Conservation (phyloP, 2,113 vertebrate species). For the Daubentonia madagascariensis region DNA sequence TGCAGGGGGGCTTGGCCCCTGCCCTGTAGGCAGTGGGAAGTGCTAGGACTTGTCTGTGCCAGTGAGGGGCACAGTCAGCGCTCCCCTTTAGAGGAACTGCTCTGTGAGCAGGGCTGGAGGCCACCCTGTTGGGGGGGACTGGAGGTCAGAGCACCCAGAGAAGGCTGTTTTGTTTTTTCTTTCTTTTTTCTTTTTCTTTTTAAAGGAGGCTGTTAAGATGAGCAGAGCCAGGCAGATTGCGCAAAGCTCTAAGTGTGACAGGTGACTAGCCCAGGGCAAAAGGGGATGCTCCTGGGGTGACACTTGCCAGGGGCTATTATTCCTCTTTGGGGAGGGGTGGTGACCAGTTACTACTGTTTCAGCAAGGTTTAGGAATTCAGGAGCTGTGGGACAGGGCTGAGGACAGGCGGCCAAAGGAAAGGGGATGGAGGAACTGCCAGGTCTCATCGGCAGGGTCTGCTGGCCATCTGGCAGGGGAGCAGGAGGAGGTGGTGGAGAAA, state of each 20-base stretch:
- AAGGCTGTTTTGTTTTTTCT: too few species aligned
- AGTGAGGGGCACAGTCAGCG: accelerated
- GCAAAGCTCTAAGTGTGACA: background rate
- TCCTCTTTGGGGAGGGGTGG: background rate
- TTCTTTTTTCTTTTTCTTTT: too few species aligned
- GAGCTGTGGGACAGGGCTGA: background rate
- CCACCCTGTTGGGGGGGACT: too few species aligned
- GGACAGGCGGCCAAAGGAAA: background rate
- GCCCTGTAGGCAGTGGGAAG: background rate
- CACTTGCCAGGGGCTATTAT: background rate
- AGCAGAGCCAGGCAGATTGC: background rate
- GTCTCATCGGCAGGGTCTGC: background rate
- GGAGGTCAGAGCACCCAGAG: background rate
- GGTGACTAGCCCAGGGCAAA: background rate
- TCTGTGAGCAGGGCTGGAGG: background rate
- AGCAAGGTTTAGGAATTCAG: background rate
- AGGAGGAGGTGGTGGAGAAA: background rate
- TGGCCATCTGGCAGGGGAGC: too few species aligned
- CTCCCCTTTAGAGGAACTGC: background rate
- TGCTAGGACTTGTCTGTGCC: background rate
- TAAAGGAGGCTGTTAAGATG: background rate
- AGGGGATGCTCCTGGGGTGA: background rate
- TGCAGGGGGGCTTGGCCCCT: background rate
- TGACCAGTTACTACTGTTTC: background rate
- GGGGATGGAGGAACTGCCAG: background rate